Evolutionary conservation across 2,888 invertebrate species (phyloP), one percentile per base, ranked within the genome.

Genomic region (Ormia ochracea): DNA sequence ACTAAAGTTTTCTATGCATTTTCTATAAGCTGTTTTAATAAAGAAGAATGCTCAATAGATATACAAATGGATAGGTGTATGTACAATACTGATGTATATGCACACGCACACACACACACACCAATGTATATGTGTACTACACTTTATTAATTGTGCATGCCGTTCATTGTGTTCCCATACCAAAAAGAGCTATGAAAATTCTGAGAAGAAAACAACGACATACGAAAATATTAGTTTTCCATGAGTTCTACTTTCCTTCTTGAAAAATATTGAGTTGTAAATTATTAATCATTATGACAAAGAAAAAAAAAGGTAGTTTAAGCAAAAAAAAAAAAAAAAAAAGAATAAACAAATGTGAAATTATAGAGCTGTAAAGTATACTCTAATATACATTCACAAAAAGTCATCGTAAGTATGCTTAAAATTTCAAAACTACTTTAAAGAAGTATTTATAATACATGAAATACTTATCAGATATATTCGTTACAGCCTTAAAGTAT

Each of bases 91-190:
- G n/a, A n/a, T n/a, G n/a, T n/a, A n/a, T n/a, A n/a, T n/a, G n/a
- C n/a, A n/a, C n/a, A n/a, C n/a, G n/a, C n/a, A n/a, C n/a, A n/a
- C n/a, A n/a, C n/a, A n/a, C n/a, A n/a, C n/a, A n/a, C n/a, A n/a
- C n/a, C n/a, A n/a, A n/a, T 26, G 23, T 45, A 21, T 23, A 12
- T 4, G 14, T 38, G 63, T 86, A 84, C 85, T 83, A 83, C 84
- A 85, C 83, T 84, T 85, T 81, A 84, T 85, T 86, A 86, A 87
- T 86, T 85, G 86, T 85, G 86, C 83, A 38, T 38, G 63, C 43
- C 43, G 23, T 33, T 36, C 33, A 52, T 54, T 52, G 52, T 61
- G 43, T 31, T 54, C 26, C 23, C 84, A 66, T 21, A n/a, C 3
- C 36, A n/a, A 26, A 48, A 43, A 38, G 4, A 56, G 1, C 9